phyloP scores from a whole-genome alignment of 2,797 vertebrate genomes.

The Oceanodroma leucorhoa region DNA sequence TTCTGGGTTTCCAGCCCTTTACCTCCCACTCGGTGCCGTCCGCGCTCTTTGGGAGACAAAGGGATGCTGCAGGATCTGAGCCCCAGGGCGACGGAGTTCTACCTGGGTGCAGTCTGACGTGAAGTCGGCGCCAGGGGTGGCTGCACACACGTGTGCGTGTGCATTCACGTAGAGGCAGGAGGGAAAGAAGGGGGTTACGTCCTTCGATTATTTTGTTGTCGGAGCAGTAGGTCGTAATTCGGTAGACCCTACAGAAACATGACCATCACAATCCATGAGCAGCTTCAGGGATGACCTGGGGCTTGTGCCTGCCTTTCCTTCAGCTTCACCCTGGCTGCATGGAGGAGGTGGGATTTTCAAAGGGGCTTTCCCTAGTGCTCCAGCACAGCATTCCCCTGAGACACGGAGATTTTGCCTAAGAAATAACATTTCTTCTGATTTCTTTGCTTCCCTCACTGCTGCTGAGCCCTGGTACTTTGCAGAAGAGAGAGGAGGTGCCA shows the following conservation, averaged over 20 bases:
- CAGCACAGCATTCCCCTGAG: not conserved
- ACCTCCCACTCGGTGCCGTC: rapidly evolving
- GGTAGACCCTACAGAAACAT: not conserved
- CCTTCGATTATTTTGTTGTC: not conserved
- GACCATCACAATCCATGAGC: not conserved
- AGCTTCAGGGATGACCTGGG: not conserved
- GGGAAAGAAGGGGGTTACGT: not conserved
- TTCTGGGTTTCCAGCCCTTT: not conserved
- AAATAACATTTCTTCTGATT: not conserved
- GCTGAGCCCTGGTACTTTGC: not conserved
- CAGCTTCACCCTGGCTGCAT: not conserved
- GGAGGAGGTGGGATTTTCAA: not conserved
- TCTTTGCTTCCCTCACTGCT: not conserved
- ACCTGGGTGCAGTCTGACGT: not conserved
- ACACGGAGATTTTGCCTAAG: not conserved
- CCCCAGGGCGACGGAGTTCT: not conserved
- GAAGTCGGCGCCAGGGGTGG: not conserved
- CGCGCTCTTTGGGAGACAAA: rapidly evolving
- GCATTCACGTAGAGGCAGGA: not conserved
- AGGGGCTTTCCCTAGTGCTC: not conserved
- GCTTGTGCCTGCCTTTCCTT: not conserved
- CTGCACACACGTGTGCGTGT: not conserved
- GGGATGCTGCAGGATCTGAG: not conserved
- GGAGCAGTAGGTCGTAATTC: not conserved
- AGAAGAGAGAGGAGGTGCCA: not conserved